Evolutionary conservation across 2,888 invertebrate species (phyloP).

Genomic region (Cyaniris semiargus): DNA sequence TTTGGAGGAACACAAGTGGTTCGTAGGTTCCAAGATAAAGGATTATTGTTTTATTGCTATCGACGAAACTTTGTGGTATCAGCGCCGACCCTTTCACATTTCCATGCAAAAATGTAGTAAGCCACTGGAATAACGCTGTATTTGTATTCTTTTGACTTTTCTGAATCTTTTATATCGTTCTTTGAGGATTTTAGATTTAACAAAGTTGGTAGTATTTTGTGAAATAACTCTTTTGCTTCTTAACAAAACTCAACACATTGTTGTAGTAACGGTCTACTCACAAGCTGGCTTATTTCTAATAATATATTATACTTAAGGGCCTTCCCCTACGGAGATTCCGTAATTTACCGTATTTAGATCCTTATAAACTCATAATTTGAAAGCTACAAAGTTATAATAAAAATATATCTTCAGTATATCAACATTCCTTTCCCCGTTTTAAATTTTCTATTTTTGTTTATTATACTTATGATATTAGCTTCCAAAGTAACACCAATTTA

Average conservation of each 20-base stretch:
- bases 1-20: background rate
- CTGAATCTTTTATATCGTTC: background rate
- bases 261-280: too few relatives aligned
- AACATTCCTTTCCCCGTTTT: too few relatives aligned
- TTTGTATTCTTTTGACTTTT: background rate
- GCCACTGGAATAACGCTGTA: slow-evolving; percentile 3
- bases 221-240: background rate
- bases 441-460: too few relatives aligned
- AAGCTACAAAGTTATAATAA: too few relatives aligned
- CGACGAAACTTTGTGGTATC: slow-evolving; percentile 1
- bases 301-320: too few relatives aligned
- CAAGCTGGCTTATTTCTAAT: too few relatives aligned
- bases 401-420: too few relatives aligned
- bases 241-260: background rate
- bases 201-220: background rate
- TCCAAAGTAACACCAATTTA: too few relatives aligned
- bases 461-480: too few relatives aligned
- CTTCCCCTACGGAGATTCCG: too few relatives aligned
- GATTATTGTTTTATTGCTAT: slow-evolving; percentile 15
- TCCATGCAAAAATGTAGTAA: slow-evolving; percentile 13
- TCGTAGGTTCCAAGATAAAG: slow-evolving; percentile 13
- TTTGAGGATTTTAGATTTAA: background rate
- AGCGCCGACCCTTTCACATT: background rate
- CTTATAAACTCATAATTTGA: too few relatives aligned
- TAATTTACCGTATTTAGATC: too few relatives aligned